Base-by-base conservation (phyloP, 2,888 invertebrate genomes). In the Ariolimax columbianus region DNA sequence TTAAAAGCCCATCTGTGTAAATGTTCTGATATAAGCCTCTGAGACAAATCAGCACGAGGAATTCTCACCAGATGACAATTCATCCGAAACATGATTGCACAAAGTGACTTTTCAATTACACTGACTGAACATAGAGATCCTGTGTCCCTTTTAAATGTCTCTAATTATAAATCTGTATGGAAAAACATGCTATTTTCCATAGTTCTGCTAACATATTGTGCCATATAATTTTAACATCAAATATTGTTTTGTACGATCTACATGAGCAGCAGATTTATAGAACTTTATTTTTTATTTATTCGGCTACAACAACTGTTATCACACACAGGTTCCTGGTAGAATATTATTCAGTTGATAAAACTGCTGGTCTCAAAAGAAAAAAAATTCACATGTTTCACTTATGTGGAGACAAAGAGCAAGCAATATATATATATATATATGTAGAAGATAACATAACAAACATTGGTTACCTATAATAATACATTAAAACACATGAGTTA, bases 41-140 rank as follows among this genome's bases (percentile, higher is more conserved):
- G 51, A 43, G 82, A 26, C 38, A 78, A 63, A 33, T 59, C 59
- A n/a, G 68, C 68, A 68, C 47, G 47, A 68, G 68, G 43, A 33
- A 68, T 66, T 30, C 68, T 66, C 33, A 80, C 4, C 33, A 66
- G 23, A 38, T 47, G 33, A 33, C 47, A 47, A 47, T 68, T 80
- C 40, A 80, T 1, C 14, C 80, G 66, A 43, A 66, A 66, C 80
- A 80, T 80, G 51, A 33, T 51, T 33, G 30, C 23, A 17, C 4
- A 51, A 19, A 36, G 19, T 33, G 0, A 36, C 23, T 30, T 47
- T n/a, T 43, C 30, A 26, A 19, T 17, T 30, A 0, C 51, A 51
- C 26, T 51, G 11, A 51, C 33, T 43, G n/a, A n/a, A n/a, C 43
- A 43, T 43, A 47, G 47, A 73, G n/a, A 75, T 30, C 14, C 26